Base-by-base conservation (phyloP, 2,113 vertebrate genomes). In the Rana temporaria region DNA sequence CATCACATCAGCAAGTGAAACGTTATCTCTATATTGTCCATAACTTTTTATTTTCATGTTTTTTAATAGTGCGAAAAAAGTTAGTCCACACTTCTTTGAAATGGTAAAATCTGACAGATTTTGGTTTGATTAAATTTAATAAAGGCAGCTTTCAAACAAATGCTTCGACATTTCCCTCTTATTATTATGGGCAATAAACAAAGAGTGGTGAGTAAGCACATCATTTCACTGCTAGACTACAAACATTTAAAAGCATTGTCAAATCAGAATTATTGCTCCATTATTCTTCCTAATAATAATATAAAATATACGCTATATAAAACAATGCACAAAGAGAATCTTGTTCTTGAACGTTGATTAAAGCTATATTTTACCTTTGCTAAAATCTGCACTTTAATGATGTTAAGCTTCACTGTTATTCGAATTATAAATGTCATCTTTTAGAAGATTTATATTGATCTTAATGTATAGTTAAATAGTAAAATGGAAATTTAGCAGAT, bases 281-380 rank as follows among this genome's bases (percentile, higher is more conserved):
- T 83, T 76, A 83, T 75, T 83, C 81, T 68, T 83, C 73, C 81
- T 83, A 83, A 83, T 83, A 83, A 72, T 83, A 83, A 83, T 76
- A 76, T 83, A 83, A 83, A 83, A 76, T 68, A 83, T 83, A 76
- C 56, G 72, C 53, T 68, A 32, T 59, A 83, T 83, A 83, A 76
- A 75, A 59, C 63, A 68, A 69, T 20, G 72, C 71, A 68, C 71
- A 83, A 83, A 56, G 26, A 83, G 81, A 83, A 60, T 74, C 63
- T 60, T 26, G 53, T 52, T 34, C 64, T 57, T 52, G 71, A n/a
- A 24, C 63, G 68, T 68, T 83, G 81, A 83, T 83, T 83, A 83
- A 76, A 83, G 80, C 72, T 60, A 83, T 83, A 83, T 83, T 67
- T 83, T 83, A 76, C 63, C 66, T 75, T 83, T 83, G 72, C n/a